Evolutionary conservation across 2,888 invertebrate species (phyloP).

Genomic region (Thelaira solivaga): DNA sequence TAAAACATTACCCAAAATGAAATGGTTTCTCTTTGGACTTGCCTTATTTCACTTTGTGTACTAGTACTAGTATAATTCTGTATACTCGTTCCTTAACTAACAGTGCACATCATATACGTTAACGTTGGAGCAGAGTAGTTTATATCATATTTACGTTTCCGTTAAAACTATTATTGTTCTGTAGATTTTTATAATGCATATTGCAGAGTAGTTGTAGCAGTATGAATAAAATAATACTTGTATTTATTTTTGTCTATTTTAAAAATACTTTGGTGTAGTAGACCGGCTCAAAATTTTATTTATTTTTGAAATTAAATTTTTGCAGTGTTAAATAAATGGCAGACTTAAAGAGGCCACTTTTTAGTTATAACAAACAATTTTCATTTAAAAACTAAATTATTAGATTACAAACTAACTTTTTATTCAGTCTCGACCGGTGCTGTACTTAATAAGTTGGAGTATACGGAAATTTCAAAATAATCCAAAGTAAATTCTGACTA

Average conservation of each 20-base stretch:
- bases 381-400: too few relatives aligned
- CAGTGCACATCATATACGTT: constrained; percentile 21
- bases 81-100: neutral
- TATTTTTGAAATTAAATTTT: too few relatives aligned
- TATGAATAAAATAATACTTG: neutral
- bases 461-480: too few relatives aligned
- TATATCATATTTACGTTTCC: constrained; percentile 58
- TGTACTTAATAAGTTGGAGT: too few relatives aligned
- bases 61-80: neutral
- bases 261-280: too few relatives aligned
- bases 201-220: neutral
- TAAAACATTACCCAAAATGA: neutral
- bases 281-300: too few relatives aligned
- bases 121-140: constrained; percentile 35
- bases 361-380: too few relatives aligned
- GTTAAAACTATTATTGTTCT: constrained; percentile 21
- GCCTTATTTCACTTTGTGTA: neutral
- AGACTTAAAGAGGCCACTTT: too few relatives aligned
- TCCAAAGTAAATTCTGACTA: too few relatives aligned
- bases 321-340: too few relatives aligned
- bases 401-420: too few relatives aligned
- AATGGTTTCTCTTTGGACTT: neutral
- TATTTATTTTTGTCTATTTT: neutral
- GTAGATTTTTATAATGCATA: constrained; percentile 27
- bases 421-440: too few relatives aligned